These are phyloP conservation scores for Psittacula echo DNA, from an alignment of 2,797 vertebrate species.

Conservation along the genomic window DNA sequence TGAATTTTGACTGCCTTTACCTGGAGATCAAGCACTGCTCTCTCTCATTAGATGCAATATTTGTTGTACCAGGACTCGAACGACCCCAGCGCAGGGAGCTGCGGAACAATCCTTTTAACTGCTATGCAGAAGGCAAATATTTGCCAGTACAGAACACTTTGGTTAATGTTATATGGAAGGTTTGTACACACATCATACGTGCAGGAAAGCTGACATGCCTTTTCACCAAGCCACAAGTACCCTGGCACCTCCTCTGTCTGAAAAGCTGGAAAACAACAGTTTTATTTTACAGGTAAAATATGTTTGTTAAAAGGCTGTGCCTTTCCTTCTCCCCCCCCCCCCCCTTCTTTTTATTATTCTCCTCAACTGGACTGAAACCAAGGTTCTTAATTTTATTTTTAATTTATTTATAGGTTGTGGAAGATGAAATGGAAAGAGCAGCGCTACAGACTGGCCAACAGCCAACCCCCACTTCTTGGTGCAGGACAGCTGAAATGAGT, in stretches of 20 bases:
- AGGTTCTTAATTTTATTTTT: constrained; percentile 32
- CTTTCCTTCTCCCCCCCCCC: background rate
- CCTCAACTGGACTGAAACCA: background rate
- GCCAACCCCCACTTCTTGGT: background rate
- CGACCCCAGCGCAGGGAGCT: background rate
- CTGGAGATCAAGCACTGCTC: background rate
- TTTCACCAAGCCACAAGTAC: background rate
- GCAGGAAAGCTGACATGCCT: background rate
- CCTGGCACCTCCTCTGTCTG: background rate
- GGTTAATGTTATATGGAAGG: background rate
- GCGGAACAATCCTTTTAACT: background rate
- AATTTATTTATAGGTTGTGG: constrained; percentile 26
- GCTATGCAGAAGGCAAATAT: constrained; percentile 42
- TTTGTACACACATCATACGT: background rate
- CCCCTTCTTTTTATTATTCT: background rate
- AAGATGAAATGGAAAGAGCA: constrained; percentile 27
- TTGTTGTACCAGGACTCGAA: constrained; percentile 16
- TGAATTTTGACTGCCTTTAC: constrained; percentile 42
- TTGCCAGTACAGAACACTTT: constrained; percentile 20
- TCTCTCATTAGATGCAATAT: constrained; percentile 45
- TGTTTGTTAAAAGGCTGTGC: background rate
- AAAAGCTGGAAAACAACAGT: background rate
- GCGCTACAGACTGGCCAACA: background rate
- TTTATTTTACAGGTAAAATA: background rate
- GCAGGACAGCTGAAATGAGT: background rate